Conservation (phyloP, 1,140 invertebrate genomes). For the Trinorchestia longiramus region DNA sequence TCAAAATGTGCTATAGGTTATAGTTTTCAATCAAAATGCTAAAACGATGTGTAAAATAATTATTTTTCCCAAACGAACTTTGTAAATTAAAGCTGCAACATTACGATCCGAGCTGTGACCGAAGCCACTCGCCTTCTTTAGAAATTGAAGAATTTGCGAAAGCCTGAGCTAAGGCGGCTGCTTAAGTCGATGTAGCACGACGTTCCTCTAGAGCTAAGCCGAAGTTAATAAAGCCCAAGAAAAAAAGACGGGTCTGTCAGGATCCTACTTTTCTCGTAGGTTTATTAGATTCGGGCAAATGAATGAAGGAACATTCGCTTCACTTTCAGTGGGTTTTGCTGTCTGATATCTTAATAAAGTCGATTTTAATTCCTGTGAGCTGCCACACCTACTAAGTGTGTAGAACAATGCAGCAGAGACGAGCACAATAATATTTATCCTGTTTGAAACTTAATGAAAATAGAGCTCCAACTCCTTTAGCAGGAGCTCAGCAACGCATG, state of each 20-base stretch:
- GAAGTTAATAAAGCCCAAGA: background rate
- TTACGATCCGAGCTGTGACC: background rate
- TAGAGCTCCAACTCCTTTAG: too few relatives aligned
- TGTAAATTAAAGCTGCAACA: background rate
- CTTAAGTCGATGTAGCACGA: background rate
- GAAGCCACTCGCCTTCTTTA: background rate
- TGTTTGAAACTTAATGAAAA: background rate
- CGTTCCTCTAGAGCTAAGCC: background rate
- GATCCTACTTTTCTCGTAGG: background rate
- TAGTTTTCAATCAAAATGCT: background rate
- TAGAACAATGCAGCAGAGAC: background rate
- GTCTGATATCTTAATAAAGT: background rate
- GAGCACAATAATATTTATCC: background rate
- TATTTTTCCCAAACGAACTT: background rate
- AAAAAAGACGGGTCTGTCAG: background rate
- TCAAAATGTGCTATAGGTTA: background rate
- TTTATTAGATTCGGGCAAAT: background rate
- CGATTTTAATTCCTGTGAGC: background rate
- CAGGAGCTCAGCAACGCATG: too few relatives aligned
- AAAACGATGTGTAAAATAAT: background rate
- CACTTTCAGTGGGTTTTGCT: background rate
- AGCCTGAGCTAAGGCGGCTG: background rate
- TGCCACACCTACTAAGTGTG: background rate
- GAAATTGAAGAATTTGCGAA: background rate
- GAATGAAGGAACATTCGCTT: background rate